phyloP scores from a whole-genome alignment of 1,140 invertebrate species.

The Calycopis cecrops region DNA sequence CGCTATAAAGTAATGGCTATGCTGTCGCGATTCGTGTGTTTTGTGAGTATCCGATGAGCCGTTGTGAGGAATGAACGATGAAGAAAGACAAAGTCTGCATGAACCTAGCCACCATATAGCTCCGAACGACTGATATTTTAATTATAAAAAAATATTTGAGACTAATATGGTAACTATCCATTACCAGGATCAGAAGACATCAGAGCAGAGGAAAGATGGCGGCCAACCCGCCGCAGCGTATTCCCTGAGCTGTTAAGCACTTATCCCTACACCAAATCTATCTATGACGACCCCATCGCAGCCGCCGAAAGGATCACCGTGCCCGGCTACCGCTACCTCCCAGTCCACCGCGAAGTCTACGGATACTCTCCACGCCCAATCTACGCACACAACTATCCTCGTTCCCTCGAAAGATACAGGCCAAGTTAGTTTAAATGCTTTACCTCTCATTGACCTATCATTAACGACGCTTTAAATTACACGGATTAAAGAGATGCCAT shows the following conservation, averaged over 20 bases:
- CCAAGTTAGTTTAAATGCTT: slow-evolving; percentile 83
- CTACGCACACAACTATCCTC: slow-evolving; percentile 88
- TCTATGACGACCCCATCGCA: slow-evolving; percentile 87
- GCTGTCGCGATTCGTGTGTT: no score
- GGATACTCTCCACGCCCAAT: slow-evolving; percentile 90
- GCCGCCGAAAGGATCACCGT: slow-evolving; percentile 88
- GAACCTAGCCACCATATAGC: no score
- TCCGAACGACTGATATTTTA: no score
- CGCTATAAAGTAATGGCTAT: no score
- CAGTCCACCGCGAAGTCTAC: slow-evolving; percentile 90
- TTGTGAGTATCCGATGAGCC: no score
- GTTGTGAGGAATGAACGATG: no score
- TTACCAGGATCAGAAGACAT: slow-evolving; percentile 89
- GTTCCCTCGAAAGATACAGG: slow-evolving; percentile 84
- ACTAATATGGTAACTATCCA: neutral
- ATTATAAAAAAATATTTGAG: no score
- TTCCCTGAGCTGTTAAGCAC: slow-evolving; percentile 79
- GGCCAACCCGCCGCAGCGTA: slow-evolving; percentile 80
- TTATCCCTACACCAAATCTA: slow-evolving; percentile 84
- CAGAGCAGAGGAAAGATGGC: slow-evolving; percentile 86
- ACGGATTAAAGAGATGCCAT: slow-evolving; percentile 8
- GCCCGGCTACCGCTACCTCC: slow-evolving; percentile 91
- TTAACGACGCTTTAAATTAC: slow-evolving; percentile 17
- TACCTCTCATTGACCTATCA: slow-evolving; percentile 15
- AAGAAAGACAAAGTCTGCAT: no score